Evolutionary conservation across 2,888 invertebrate species (phyloP), one percentile per base, ranked within the genome.

Genomic region (Tetropium fuscum): DNA sequence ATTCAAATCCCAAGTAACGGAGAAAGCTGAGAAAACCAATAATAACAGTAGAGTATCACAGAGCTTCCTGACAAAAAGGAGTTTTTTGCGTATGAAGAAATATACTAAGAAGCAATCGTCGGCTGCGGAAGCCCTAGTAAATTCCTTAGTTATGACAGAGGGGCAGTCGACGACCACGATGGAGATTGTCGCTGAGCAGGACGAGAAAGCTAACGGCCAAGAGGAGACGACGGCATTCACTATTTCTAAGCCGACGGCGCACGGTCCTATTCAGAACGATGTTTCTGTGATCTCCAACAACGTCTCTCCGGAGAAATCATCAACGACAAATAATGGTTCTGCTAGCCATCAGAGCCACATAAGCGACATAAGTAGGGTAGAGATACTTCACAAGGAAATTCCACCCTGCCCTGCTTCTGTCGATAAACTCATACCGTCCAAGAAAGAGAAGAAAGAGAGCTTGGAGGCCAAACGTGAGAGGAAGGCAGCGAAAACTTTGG

Each of bases 401-500:
- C 70, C 73, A 25, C 60, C 72, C 53, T 70, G 75, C 70, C 76
- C 73, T 19, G 71, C 71, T 7, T 66, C 77, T 2, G 71, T 70
- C 27, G 77, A 77, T 49, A 76, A 76, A 65, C 74, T 78, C 43
- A 64, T 77, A 60, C 80, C 79, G 66, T 76, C 80, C 68, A 74
- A 75, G 67, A 78, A 77, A 68, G 81, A 80, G 68, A 84, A 82
- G 74, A 90, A 90, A 73, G 94, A 94, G 75, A 91, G 91, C 20
- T 85, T 93, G 18, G 94, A 94, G 81, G 90, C 94, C 11, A 95
- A 95, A 78, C 87, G 97, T 38, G 97, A 97, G 80, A 86, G 94
- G 58, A 97, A 97, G 81, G 97, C 97, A 7, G 96, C 96, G 38
- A 95, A 97, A 83, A 97, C 97, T 5, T 84, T 97, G 73, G 97